Percentiles rank a stretch among this genome's conserved stretches.
Evolutionary conservation across 2,113 vertebrate species (phyloP).

Genomic region (Odobenus rosmarus): DNA sequence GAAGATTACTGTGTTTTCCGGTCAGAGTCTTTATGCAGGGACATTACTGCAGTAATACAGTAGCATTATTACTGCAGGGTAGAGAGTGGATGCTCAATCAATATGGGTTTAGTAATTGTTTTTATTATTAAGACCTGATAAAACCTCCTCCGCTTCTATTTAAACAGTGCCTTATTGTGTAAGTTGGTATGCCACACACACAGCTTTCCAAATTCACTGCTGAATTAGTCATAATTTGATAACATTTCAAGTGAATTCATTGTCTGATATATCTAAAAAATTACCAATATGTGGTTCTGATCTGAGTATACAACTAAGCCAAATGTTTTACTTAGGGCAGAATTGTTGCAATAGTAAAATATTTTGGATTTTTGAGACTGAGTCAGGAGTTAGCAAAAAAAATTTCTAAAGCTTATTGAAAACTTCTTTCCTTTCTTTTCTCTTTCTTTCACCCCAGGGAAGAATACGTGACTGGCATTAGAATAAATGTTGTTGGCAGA

Average conservation of each 20-base stretch:
- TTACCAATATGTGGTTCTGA: background rate
- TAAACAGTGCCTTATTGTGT: background rate
- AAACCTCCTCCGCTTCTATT: background rate
- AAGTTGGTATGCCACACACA: background rate
- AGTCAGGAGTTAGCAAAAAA: background rate
- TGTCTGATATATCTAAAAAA: background rate
- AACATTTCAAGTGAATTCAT: background rate
- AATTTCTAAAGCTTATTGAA: background rate
- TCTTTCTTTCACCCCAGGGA: background rate
- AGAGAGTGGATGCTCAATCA: background rate
- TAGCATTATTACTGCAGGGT: background rate
- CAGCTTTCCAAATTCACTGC: background rate
- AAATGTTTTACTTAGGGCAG: background rate
- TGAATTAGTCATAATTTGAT: background rate
- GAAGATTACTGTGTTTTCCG: background rate
- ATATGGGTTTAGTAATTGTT: background rate
- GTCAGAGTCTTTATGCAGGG: background rate
- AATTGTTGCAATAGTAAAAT: background rate
- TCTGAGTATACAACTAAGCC: conserved; percentile 2
- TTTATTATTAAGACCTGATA: background rate
- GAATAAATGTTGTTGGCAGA: background rate
- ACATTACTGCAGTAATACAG: background rate
- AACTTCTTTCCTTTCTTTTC: background rate
- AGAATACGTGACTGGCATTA: background rate
- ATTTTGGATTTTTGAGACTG: background rate